Base-by-base conservation (phyloP, 2,113 vertebrate genomes). In the Zapus hudsonius region DNA sequence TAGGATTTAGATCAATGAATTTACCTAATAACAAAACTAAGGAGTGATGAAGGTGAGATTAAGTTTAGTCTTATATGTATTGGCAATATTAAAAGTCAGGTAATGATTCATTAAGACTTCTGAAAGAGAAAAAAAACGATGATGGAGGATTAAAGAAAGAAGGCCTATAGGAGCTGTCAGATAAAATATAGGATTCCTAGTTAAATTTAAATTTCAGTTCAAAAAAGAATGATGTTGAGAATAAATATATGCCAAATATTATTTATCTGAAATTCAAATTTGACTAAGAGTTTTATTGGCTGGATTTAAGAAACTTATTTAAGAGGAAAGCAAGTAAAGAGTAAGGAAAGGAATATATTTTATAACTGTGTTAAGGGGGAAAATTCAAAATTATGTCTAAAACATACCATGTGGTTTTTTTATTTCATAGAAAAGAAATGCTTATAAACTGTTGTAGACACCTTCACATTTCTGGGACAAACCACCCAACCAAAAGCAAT, bases 221-320 rank as follows among this genome's bases (percentile, higher is more conserved):
- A 89, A 64, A 66, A 64, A 85, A 10, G 61, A 89, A 74, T 66
- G 87, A 38, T 76, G n/a, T 57, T 82, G 84, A 42, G 40, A 47
- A 90, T 57, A 73, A 78, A 85, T 57, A 63, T 36, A 27, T 69
- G 40, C 36, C 59, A 92, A 84, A 75, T 86, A 84, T 57, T 72
- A 92, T 79, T 59, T 87, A 67, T 64, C 79, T 83, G 52, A 91
- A 82, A 55, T 76, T 82, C 63, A 94, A 63, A 83, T 91, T 63
- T 75, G 33, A 40, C 47, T 79, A 36, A 12, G 29, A 85, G 20
- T 84, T 47, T 44, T 66, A 72, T 88, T 88, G 80, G 31, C 36
- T 82, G 78, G 78, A 83, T 89, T 7, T 82, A 12, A 55, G 55
- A 84, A 44, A 3, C 10, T 61, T 87, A 66, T 55, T 33, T 57